phyloP scores from a whole-genome alignment of 2,797 vertebrate genomes.

The Phalanger gymnotis region DNA sequence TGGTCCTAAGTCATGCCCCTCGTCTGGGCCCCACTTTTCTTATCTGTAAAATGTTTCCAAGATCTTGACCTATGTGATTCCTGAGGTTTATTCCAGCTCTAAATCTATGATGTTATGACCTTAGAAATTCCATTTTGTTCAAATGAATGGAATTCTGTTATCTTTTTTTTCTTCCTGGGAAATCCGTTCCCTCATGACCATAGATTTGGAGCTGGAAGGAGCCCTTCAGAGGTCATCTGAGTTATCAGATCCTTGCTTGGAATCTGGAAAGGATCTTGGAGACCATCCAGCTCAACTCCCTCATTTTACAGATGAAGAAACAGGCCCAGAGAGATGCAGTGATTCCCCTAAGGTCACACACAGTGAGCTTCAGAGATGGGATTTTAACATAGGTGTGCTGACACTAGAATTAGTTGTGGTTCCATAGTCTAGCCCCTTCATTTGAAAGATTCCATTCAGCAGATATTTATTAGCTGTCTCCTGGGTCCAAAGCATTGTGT shows the following conservation, averaged over 20 bases:
- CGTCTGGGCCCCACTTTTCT: not conserved
- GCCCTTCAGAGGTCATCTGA: not conserved
- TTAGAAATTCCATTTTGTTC: not conserved
- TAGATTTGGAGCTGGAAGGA: not conserved
- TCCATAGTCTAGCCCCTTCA: not conserved
- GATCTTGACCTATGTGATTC: not conserved
- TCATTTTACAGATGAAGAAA: not conserved
- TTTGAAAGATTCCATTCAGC: not conserved
- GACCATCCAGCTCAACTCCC: not conserved
- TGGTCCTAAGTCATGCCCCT: not conserved
- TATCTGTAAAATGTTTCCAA: not conserved
- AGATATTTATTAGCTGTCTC: not conserved
- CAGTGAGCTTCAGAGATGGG: not conserved
- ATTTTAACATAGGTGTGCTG: not conserved
- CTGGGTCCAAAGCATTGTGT: not conserved
- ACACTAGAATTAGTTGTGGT: not conserved
- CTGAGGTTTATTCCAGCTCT: not conserved
- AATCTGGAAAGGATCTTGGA: not conserved
- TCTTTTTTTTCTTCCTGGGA: not conserved
- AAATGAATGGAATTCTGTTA: not conserved
- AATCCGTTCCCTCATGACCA: not conserved
- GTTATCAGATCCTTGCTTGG: not conserved
- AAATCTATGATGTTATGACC: not conserved
- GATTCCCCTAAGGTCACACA: not conserved
- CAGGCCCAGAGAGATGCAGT: not conserved